phyloP scores from a whole-genome alignment of 2,113 vertebrate species.

The Lontra canadensis region DNA sequence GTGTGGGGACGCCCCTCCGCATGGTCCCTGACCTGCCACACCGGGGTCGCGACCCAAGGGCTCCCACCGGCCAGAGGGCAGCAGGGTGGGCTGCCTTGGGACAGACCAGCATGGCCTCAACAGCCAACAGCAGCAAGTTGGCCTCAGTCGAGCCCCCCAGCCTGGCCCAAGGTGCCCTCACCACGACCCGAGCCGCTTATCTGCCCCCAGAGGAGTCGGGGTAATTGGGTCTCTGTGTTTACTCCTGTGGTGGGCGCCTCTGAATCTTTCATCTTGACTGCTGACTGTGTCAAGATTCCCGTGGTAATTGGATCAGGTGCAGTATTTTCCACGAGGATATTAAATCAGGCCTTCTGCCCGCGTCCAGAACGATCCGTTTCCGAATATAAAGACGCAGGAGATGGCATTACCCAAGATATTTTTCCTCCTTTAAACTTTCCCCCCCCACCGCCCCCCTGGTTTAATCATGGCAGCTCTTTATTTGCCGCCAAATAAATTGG shows the following conservation, averaged over 20 bases:
- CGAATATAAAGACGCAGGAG: conserved; percentile 74
- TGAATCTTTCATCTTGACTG: conserved; percentile 69
- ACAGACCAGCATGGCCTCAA: accelerated
- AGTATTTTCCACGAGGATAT: conserved; percentile 80
- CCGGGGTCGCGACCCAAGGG: not conserved
- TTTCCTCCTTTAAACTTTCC: conserved; percentile 73
- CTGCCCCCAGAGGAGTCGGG: conserved; percentile 38
- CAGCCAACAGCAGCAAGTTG: accelerated
- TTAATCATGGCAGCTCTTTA: conserved; percentile 54
- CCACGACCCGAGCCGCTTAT: not conserved
- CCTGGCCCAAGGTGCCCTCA: not conserved
- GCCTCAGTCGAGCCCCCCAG: not conserved
- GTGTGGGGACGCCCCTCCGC: accelerated
- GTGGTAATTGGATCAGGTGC: conserved; percentile 86
- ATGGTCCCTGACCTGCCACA: not conserved
- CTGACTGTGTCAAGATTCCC: conserved; percentile 82
- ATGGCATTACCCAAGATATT: conserved; percentile 66
- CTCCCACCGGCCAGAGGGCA: accelerated
- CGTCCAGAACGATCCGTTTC: conserved; percentile 61
- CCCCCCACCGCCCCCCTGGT: not conserved
- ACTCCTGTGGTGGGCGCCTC: conserved; percentile 19
- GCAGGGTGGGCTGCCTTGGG: accelerated
- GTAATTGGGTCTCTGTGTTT: conserved; percentile 69
- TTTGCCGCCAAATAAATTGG: conserved; percentile 67
- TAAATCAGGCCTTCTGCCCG: conserved; percentile 80